Conservation (phyloP, 2,113 vertebrate species). For the Hippocampus guttulatus region DNA sequence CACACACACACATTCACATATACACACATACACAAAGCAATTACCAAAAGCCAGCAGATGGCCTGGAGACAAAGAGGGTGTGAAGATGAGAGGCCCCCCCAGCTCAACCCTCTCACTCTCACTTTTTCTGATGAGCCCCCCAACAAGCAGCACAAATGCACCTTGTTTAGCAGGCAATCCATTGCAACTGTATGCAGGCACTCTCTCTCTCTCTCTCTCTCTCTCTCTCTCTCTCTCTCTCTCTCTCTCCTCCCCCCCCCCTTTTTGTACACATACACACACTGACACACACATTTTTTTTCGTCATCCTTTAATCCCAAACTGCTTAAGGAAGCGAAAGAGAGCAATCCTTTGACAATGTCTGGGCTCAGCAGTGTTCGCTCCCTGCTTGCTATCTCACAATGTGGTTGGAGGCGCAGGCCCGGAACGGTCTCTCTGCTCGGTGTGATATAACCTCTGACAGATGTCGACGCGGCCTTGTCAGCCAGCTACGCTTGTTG, state of each 20-base stretch:
- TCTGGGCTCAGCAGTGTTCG: constrained; percentile 65
- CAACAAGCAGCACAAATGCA: background rate
- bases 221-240: background rate
- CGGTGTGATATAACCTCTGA: constrained; percentile 37
- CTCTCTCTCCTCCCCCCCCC: no score
- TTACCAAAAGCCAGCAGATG: constrained; percentile 60
- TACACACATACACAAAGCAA: constrained; percentile 19
- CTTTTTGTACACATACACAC: constrained; percentile 18
- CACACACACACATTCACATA: background rate
- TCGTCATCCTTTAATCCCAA: constrained; percentile 73
- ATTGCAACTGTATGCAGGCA: no score
- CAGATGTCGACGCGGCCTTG: constrained; percentile 42
- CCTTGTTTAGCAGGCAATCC: constrained; percentile 3
- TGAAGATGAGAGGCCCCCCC: constrained; percentile 25
- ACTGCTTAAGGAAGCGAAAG: constrained; percentile 69
- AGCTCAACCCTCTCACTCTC: no score
- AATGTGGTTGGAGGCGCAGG: constrained; percentile 44
- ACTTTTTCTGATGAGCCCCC: background rate
- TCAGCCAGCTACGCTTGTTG: constrained; percentile 33
- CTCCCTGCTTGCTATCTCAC: constrained; percentile 53
- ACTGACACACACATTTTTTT: constrained; percentile 38
- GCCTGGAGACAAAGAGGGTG: constrained; percentile 50
- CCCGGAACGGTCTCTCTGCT: constrained; percentile 35
- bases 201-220: background rate
- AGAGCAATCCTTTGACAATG: constrained; percentile 71